Evolutionary conservation across 2,797 vertebrate genomes (phyloP).

Genomic region (Dallia pectoralis): DNA sequence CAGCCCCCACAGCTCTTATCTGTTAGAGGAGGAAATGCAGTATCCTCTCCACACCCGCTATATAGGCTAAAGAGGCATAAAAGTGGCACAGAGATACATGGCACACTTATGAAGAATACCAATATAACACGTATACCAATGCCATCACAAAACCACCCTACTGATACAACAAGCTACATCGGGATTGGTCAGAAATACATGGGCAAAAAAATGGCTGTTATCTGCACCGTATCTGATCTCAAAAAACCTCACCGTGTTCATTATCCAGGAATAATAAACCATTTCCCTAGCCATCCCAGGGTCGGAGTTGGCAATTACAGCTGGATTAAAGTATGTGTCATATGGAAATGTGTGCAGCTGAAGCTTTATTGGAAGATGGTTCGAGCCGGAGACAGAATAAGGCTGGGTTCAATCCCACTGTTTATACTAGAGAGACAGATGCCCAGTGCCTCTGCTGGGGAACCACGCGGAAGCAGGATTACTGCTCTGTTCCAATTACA

Average conservation of each 20-base stretch:
- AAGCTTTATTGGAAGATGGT: constrained; percentile 55
- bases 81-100: constrained; percentile 47
- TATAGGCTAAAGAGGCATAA: constrained; percentile 40
- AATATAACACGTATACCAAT: neutral
- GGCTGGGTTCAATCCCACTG: constrained; percentile 44
- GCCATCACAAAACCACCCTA: neutral
- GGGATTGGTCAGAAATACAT: neutral
- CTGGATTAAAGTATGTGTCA: constrained; percentile 53
- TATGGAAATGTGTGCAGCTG: constrained; percentile 61
- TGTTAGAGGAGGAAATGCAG: constrained; percentile 37
- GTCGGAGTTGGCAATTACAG: constrained; percentile 55
- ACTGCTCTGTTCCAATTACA: constrained; percentile 41
- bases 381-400: constrained; percentile 44
- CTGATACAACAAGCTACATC: neutral
- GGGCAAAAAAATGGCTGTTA: neutral
- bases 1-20: constrained; percentile 35
- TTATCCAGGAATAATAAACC: constrained; percentile 44
- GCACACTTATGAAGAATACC: constrained; percentile 10
- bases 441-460: constrained; percentile 35
- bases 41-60: constrained; percentile 31
- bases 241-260: constrained; percentile 15
- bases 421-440: constrained; percentile 59
- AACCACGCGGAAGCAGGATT: constrained; percentile 30
- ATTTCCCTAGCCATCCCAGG: constrained; percentile 39
- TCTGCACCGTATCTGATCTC: neutral